Evolutionary conservation across 1,140 invertebrate species (phyloP).

Genomic region (Maconellicoccus hirsutus): DNA sequence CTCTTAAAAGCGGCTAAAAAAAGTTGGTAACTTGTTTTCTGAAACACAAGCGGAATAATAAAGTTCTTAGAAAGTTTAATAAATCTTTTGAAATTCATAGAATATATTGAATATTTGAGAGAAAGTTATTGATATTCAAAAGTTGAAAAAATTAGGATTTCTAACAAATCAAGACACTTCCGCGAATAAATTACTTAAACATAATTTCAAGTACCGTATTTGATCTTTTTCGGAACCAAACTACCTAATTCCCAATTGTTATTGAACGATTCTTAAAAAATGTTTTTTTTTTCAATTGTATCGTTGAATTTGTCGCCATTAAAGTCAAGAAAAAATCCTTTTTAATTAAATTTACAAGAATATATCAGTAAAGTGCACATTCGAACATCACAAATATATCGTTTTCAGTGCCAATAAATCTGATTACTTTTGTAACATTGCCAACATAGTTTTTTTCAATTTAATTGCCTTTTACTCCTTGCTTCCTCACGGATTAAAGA

Average conservation of each 20-base stretch:
- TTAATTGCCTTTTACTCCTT: background rate
- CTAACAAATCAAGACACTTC: background rate
- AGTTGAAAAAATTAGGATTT: background rate
- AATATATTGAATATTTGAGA: background rate
- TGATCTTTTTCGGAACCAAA: too few species aligned
- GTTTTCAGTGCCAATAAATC: conserved; percentile 1
- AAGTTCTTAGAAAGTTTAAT: background rate
- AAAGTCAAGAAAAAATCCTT: background rate
- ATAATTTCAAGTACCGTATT: too few species aligned
- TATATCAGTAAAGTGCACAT: background rate
- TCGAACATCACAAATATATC: background rate
- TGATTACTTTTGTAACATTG: background rate
- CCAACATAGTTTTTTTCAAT: background rate
- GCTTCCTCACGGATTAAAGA: background rate
- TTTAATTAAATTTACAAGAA: background rate
- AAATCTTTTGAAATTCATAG: background rate
- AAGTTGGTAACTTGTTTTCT: background rate
- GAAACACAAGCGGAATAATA: background rate
- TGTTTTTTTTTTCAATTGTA: too few species aligned
- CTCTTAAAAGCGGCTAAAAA: background rate
- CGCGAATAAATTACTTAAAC: too few species aligned
- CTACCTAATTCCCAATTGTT: too few species aligned
- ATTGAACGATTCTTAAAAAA: too few species aligned
- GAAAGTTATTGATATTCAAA: conserved; percentile 1
- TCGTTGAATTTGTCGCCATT: too few species aligned